Evolutionary conservation across 2,888 invertebrate species (phyloP).

Genomic region (Suillia variegata): DNA sequence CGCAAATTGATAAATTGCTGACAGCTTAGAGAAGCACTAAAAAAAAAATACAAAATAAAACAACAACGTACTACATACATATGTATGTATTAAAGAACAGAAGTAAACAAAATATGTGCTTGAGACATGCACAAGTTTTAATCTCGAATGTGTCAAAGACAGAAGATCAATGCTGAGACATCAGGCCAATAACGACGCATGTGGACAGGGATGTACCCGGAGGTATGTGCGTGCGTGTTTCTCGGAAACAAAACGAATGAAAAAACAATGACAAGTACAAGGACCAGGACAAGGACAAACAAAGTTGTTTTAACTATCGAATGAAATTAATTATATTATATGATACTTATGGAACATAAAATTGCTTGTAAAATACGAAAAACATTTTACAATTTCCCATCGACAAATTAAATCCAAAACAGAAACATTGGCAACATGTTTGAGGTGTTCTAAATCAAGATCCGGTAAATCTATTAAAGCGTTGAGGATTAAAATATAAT

Average conservation of each 20-base stretch:
- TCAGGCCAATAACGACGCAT: background rate
- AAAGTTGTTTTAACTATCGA: slow-evolving; percentile 3
- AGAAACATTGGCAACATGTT: no score
- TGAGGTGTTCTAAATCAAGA: no score
- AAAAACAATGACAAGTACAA: background rate
- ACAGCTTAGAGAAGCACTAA: background rate
- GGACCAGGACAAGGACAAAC: background rate
- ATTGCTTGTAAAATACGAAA: no score
- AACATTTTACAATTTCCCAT: no score
- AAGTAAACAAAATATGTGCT: background rate
- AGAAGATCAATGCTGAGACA: background rate
- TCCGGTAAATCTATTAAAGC: no score
- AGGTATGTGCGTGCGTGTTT: background rate
- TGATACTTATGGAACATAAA: no score
- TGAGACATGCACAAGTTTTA: background rate
- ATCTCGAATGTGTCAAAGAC: slow-evolving; percentile 1
- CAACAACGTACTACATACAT: no score
- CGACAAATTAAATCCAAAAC: no score
- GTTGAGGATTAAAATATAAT: no score
- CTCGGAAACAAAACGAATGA: background rate
- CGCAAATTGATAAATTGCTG: background rate
- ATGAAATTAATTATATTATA: no score
- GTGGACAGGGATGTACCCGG: background rate
- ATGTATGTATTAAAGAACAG: background rate
- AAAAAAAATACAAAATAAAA: background rate